A percentile compares a stretch with the other conserved stretches of the same genome.
Evolutionary conservation across 2,113 vertebrate genomes (phyloP).

Genomic region (Apeltes quadracus): DNA sequence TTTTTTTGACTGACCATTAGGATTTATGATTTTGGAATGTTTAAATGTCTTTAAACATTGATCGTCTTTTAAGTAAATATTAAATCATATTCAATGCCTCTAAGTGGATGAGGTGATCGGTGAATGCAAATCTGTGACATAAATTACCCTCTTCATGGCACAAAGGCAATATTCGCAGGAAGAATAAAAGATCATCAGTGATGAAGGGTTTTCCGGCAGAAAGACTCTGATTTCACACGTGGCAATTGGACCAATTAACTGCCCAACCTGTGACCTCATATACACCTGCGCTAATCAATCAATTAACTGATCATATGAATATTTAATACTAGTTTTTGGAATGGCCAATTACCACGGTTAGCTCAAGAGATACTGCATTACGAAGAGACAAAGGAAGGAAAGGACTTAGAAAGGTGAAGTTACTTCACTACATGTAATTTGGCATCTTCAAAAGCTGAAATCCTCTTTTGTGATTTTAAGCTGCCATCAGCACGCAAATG

Average conservation of each 20-base stretch:
- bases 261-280: constrained; percentile 58
- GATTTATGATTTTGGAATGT: too few relatives aligned
- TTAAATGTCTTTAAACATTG: constrained; percentile 26
- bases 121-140: constrained; percentile 32
- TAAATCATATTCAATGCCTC: constrained; percentile 9
- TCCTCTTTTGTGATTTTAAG: constrained; percentile 48
- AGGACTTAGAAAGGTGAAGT: constrained; percentile 40
- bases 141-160: constrained; percentile 16
- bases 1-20: too few relatives aligned
- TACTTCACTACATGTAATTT: constrained; percentile 45
- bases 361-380: constrained; percentile 29
- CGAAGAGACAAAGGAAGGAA: constrained; percentile 36
- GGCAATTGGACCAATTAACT: constrained; percentile 79
- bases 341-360: constrained; percentile 70
- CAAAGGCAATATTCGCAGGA: constrained; percentile 37
- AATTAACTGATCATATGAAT: constrained; percentile 79
- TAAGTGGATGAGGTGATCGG: constrained; percentile 30
- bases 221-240: constrained; percentile 66
- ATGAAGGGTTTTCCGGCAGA: constrained; percentile 53
- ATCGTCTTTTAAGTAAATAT: constrained; percentile 39
- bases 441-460: constrained; percentile 58
- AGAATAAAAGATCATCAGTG: constrained; percentile 51
- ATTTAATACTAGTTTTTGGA: constrained; percentile 66
- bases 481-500: constrained; percentile 55
- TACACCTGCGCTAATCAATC: constrained; percentile 76